Evolutionary conservation across 2,888 invertebrate species (phyloP), one percentile per base, ranked within the genome.

Genomic region (Prosapia bicincta): DNA sequence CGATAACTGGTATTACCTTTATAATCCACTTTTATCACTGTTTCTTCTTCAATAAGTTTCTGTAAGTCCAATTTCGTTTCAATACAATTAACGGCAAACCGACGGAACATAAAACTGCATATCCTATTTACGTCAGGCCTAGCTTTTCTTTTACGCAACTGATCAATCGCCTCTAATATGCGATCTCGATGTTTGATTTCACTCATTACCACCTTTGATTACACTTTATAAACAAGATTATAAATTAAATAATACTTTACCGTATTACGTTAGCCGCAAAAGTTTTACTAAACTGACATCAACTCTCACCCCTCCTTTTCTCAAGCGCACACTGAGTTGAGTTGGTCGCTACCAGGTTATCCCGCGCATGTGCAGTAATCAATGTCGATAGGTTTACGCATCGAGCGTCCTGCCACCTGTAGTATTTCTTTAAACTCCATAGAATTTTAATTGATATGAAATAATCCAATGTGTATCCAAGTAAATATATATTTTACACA

Each of bases 1-100:
- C 95, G 88, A 84, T 95, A 95, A 86, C 93, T 94, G 80, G 92
- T 92, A 85, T 90, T 93, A 82, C 94, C 94, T 86, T 95, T 95
- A 85, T 94, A 95, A 83, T 94, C 93, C 30, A 95, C 95, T 88
- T 93, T 93, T 79, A 92, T 89, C 74, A 95, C 91, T 81, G 90
- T 89, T 83, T 91, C 92, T 77, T 90, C 90, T 81, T 91, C 91
- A 15, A 94, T 89, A 82, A 95, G 90, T 84, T 90, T 89, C 83
- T 92, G 92, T 43, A 95, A 87, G 85, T 92, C 92, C 77, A 90
- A 87, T 83, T 90, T 90, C 23, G 92, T 91, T 80, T 91, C 93
- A 79, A 88, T 88, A 69, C 89, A 89, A 82, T 89, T 88, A 76
- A 93, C 89, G 82, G 92, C 90, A 83, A 91, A 92, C 83, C 91